Evolutionary conservation across 2,113 vertebrate genomes (phyloP), one percentile per base, ranked within the genome.

Genomic region (Odocoileus hemionus): DNA sequence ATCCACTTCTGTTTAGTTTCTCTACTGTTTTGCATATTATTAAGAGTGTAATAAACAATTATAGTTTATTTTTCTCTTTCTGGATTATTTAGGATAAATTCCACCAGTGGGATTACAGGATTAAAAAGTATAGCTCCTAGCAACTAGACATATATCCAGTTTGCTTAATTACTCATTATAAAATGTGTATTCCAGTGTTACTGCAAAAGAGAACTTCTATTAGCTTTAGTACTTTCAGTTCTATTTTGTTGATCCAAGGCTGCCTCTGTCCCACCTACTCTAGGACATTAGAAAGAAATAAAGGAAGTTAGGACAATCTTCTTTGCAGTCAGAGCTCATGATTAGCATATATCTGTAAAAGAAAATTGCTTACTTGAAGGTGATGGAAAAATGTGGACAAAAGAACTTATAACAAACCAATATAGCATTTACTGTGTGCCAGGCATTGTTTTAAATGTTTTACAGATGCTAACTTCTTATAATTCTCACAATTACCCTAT

Each of bases 31-130:
- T 47, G 14, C 16, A 16, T 87, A 61, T 88, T 33, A 82, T 45
- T 80, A 96, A 93, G 4, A 30, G 43, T 47, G 30, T 60, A 78
- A 92, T 43, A 83, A 89, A 89, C 9, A 52, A 92, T 67, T 90
- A 26, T 1, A 76, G 54, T 54, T 88, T 47, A 47, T 88, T 80
- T 80, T 96, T 92, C 45, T 95, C 30, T 88, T 96, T 97, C 89
- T 82, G 47, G 39, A 54, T 89, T 85, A 85, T n/a, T 93, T 80
- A 60, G 52, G 19, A 67, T 76, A 85, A 61, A 91, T 64, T 82
- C 47, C 60, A 85, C 39, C 58, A 50, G 16, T 61, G n/a, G 74
- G 33, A 94, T 86, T 91, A 79, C 3, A 91, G 57, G 43, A 90
- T 86, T 76, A 83, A 79, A 64, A 60, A 90, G 26, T 67, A 1